phyloP scores from a whole-genome alignment of 1,140 invertebrate species.

The Hestina assimilis region DNA sequence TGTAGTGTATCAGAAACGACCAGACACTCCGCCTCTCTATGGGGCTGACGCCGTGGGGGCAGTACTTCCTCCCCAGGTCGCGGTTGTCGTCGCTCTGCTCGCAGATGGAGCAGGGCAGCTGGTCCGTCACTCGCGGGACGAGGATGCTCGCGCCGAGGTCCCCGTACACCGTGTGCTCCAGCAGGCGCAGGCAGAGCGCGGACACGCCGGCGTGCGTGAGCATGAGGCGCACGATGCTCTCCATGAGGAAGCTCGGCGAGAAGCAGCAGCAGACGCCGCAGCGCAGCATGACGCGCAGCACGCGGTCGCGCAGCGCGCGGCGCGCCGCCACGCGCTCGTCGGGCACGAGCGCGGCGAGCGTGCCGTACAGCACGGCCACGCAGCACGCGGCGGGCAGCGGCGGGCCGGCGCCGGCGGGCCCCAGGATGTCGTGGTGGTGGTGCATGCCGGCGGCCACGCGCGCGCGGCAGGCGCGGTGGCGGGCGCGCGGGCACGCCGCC shows the following conservation, averaged over 20 bases:
- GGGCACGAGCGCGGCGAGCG: constrained; percentile 76
- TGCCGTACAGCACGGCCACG: constrained; percentile 80
- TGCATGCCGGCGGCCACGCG: constrained; percentile 67
- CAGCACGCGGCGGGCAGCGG: constrained; percentile 73
- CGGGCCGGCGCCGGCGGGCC: constrained; percentile 50
- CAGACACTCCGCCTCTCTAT: constrained; percentile 70
- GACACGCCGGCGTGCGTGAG: constrained; percentile 52
- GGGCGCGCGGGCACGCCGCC: constrained; percentile 70
- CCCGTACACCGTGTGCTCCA: constrained; percentile 81
- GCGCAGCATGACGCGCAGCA: constrained; percentile 78
- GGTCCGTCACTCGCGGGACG: constrained; percentile 48
- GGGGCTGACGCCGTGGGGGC: constrained; percentile 48
- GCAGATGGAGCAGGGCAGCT: constrained; percentile 63
- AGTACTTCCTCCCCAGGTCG: constrained; percentile 48
- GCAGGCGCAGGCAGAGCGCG: constrained; percentile 59
- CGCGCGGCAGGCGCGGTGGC: constrained; percentile 76
- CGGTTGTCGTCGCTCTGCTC: constrained; percentile 49
- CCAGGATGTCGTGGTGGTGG: constrained; percentile 81
- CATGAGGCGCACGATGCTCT: constrained; percentile 64
- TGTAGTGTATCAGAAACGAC: constrained; percentile 81
- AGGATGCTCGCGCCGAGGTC: constrained; percentile 78
- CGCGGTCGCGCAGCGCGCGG: constrained; percentile 68
- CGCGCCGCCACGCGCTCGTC: constrained; percentile 71
- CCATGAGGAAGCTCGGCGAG: constrained; percentile 71
- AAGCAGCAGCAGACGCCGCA: constrained; percentile 84